Evolutionary conservation across 1,140 invertebrate genomes (phyloP), one percentile per base, ranked within the genome.

Genomic region (Eurosta solidaginis): DNA sequence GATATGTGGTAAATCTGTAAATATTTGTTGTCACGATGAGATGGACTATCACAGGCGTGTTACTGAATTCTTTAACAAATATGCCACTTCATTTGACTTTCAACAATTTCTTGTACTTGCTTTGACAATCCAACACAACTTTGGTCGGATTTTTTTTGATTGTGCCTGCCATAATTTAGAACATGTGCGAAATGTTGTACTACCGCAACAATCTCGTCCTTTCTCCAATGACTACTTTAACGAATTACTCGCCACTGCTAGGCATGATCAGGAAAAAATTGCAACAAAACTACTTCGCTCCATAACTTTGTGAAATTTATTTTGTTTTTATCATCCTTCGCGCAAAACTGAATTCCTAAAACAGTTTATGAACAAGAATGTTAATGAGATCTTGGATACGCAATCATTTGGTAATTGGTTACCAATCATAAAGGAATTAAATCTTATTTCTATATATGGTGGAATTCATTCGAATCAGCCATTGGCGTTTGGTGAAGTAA

Each of bases 11-110:
- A 49, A 68, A 63, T 36, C 52, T 12, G 12, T 47, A 0, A 59
- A 5, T 76, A 40, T 77, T 75, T 78, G 45, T 42, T 77, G 44
- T 75, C 59, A 79, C 1, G 52, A 63, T 9, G 52, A n/a, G n/a
- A n/a, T n/a, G n/a, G n/a, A 78, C 10, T 74, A 79, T 14, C 50
- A 74, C 6, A 7, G 73, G 45, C 74, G 78, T 49, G 14, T 22
- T 42, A 78, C 76, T 7, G 77, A 78, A 54, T 80, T 78, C 27
- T 52, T 81, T 49, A 79, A 79, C 45, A 78, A 79, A 78, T 81
- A 42, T 29, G 40, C n/a, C n/a, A 42, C 17, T 2, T 42, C 47
- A 12, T 79, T 81, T 42, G 80, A 81, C 44, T 22, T 77, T 2
- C 77, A 78, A 14, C 47, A 77, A 45, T 81, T 81, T 52, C 68